Base-by-base conservation (phyloP, 2,797 vertebrate species). In the Staurois parvus region DNA sequence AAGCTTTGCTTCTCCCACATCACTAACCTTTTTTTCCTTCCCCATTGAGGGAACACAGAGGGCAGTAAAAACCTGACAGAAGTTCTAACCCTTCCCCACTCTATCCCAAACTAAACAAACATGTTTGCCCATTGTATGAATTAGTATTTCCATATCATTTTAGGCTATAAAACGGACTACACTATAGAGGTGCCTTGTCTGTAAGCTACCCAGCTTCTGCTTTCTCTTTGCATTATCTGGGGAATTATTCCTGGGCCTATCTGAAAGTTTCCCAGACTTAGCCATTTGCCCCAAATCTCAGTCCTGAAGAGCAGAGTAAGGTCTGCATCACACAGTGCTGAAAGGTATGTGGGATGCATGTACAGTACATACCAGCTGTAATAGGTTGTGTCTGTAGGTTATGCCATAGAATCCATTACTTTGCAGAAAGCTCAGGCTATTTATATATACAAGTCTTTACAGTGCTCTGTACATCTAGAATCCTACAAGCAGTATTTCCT, bases 301-400 rank as follows among this genome's bases (percentile, higher is more conserved):
- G 42, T 34, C 68, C 45, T 73, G 56, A 24, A n/a, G 48, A 59
- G 75, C 9, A 30, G 37, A 28, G 34, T 59, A 66, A 5, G 29
- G 10, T 29, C 26, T 73, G 59, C 56, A 62, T 72, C 76, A 73
- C 42, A 45, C 34, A 72, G 73, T 56, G 85, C 28, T 76, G 85
- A 83, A 83, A 87, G 85, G 80, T 68, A 87, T 83, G 80, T 68
- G 70, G 29, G 28, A 52, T 67, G 26, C 74, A 78, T 68, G 67
- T 37, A 67, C 74, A 67, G 83, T 83, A 67, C 74, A 67, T 86
- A 86, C n/a, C n/a, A 30, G 26, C 30, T 34, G 19, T 79, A 67
- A 66, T 79, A n/a, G n/a, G n/a, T n/a, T n/a, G n/a, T n/a, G 59
- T 28, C n/a, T 74, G 76, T 73, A 45, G 73, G 40, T 52, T 52